Evolutionary conservation across 2,888 invertebrate genomes (phyloP).

Genomic region (Mimumesa dahlbomi): DNA sequence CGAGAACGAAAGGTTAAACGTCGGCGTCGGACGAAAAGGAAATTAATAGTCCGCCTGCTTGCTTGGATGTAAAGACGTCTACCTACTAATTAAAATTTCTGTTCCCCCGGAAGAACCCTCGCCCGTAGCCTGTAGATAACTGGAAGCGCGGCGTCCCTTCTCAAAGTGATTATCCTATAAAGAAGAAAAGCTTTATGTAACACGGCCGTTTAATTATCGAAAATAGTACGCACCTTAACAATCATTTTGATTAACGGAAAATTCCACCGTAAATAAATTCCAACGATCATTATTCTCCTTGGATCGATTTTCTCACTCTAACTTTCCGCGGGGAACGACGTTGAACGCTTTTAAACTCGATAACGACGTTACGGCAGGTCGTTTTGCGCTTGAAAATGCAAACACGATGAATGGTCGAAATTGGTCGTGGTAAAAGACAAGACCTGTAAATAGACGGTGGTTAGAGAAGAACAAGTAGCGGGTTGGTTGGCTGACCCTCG

Average conservation of each 20-base stretch:
- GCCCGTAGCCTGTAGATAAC: conserved; percentile 48
- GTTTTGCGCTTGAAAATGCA: background rate
- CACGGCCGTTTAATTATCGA: conserved; percentile 49
- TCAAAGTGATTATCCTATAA: conserved; percentile 57
- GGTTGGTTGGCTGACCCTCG: conserved; percentile 49
- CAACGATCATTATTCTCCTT: too few relatives aligned
- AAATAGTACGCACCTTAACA: conserved; percentile 29
- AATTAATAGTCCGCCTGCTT: conserved; percentile 57
- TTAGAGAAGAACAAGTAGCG: background rate
- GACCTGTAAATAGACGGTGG: background rate
- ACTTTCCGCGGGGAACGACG: too few relatives aligned
- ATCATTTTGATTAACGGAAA: background rate
- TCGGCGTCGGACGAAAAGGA: conserved; percentile 40
- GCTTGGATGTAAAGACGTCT: conserved; percentile 60
- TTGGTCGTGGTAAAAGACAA: background rate
- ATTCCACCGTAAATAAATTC: too few relatives aligned
- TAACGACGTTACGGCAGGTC: background rate
- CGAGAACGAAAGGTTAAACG: conserved; percentile 54
- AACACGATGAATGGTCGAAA: background rate
- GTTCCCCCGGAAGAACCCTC: conserved; percentile 42
- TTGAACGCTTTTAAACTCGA: too few relatives aligned
- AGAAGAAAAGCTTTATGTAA: conserved; percentile 43
- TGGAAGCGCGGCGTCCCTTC: conserved; percentile 23
- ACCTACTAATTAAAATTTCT: conserved; percentile 64
- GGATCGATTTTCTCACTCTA: too few relatives aligned